Conservation (phyloP, 2,797 vertebrate genomes). For the Hoplostethus mediterraneus region DNA sequence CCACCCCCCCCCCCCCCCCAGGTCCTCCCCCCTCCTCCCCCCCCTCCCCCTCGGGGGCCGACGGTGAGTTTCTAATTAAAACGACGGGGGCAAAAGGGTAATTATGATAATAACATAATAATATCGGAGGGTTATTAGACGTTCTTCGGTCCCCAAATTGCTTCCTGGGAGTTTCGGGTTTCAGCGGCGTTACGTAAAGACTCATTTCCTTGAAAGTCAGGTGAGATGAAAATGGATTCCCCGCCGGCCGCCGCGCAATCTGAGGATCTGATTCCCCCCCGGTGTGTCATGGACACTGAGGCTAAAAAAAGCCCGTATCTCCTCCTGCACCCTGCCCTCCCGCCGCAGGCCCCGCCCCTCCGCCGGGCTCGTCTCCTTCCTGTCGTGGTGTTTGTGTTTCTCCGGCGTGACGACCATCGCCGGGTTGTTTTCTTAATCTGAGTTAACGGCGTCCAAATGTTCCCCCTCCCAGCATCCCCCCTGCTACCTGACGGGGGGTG, state of each 20-base stretch:
- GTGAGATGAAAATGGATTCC: constrained; percentile 79
- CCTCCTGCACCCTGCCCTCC: constrained; percentile 53
- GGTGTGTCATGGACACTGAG: constrained; percentile 60
- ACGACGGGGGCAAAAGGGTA: constrained; percentile 85
- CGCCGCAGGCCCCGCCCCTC: constrained; percentile 38
- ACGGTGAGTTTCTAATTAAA: constrained; percentile 87
- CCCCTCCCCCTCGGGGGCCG: constrained; percentile 68
- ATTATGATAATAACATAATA: constrained; percentile 90
- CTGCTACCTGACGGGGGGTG: constrained; percentile 83
- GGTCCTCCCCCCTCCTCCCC: constrained; percentile 23
- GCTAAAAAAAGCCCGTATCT: constrained; percentile 70
- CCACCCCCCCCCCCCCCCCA: constrained; percentile 54
- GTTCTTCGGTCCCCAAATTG: constrained; percentile 83
- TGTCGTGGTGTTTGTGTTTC: constrained; percentile 35
- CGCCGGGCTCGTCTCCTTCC: constrained; percentile 29
- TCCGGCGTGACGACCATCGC: constrained; percentile 26
- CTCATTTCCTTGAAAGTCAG: constrained; percentile 83
- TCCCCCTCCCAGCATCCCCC: constrained; percentile 65
- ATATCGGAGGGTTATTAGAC: constrained; percentile 86
- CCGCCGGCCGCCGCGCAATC: constrained; percentile 71
- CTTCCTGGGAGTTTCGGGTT: constrained; percentile 85
- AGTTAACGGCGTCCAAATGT: constrained; percentile 75
- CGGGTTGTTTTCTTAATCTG: constrained; percentile 53
- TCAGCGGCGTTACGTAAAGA: constrained; percentile 81
- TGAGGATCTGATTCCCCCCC: constrained; percentile 76